phyloP scores from a whole-genome alignment of 1,140 invertebrate genomes.

The Drosophila pseudoobscura region DNA sequence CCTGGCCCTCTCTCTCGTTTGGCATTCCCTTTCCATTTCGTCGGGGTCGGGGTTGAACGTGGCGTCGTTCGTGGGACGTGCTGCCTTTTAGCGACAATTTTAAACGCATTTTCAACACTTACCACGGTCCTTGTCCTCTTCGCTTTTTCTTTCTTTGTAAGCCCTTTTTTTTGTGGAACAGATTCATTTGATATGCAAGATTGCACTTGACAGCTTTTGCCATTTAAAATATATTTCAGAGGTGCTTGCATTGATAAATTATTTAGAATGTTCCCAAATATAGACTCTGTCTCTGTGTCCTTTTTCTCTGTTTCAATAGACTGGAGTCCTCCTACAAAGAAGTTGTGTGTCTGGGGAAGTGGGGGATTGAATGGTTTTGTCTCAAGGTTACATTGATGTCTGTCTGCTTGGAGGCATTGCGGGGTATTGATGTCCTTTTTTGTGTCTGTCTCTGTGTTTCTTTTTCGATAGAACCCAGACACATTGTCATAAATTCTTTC shows the following conservation, averaged over 20 bases:
- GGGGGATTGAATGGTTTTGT: neutral
- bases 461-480: slow-evolving; percentile 18
- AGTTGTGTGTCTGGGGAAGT: neutral
- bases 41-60: neutral
- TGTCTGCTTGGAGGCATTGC: slow-evolving; percentile 25
- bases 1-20: neutral
- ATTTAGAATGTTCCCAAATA: slow-evolving; percentile 22
- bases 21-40: slow-evolving; percentile 8
- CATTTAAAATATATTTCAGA: slow-evolving; percentile 14
- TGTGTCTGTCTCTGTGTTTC: slow-evolving; percentile 3
- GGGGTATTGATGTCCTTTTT: slow-evolving; percentile 18
- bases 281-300: neutral
- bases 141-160: neutral
- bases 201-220: slow-evolving; percentile 17
- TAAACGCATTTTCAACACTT: slow-evolving; percentile 33
- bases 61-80: slow-evolving; percentile 19
- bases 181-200: slow-evolving; percentile 34
- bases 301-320: slow-evolving; percentile 4
- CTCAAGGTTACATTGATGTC: slow-evolving; percentile 27
- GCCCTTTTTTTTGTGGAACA: neutral
- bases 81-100: slow-evolving; percentile 47
- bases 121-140: neutral
- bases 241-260: slow-evolving; percentile 34
- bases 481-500: slow-evolving; percentile 5
- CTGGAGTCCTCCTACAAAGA: neutral